A percentile compares a stretch with the other conserved stretches of the same genome.
Evolutionary conservation across 2,113 vertebrate genomes (phyloP).

Genomic region (Tinamus guttatus): DNA sequence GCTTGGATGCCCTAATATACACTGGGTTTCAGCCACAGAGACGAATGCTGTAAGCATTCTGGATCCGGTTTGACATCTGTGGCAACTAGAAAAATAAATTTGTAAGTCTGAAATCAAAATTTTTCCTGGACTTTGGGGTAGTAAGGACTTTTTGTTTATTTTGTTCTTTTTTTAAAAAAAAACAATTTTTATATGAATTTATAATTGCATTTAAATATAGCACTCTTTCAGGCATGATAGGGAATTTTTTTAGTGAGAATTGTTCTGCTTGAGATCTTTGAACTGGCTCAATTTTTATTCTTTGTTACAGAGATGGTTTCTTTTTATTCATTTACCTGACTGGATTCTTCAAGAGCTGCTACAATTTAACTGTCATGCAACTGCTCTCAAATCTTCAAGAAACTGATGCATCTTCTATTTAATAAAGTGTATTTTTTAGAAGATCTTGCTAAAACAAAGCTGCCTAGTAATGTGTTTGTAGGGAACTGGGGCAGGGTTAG

Average conservation of each 20-base stretch:
- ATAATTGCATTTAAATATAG: not conserved
- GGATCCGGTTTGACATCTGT: accelerated
- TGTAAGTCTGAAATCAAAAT: not conserved
- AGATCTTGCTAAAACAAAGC: not conserved
- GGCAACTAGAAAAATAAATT: not conserved
- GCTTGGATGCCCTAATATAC: not conserved
- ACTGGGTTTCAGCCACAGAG: not conserved
- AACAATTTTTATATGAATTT: not conserved
- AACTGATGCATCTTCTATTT: not conserved
- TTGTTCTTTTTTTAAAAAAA: not conserved
- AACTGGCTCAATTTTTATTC: not conserved
- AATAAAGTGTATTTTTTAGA: not conserved
- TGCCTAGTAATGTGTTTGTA: not conserved
- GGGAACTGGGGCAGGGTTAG: no score
- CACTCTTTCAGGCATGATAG: not conserved
- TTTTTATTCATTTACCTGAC: not conserved
- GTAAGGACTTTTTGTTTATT: not conserved
- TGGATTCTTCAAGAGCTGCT: not conserved
- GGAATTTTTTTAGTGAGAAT: not conserved
- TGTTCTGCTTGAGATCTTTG: not conserved
- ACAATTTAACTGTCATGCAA: not conserved
- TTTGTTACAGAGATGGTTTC: not conserved
- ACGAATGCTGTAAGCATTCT: not conserved
- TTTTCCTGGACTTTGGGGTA: not conserved
- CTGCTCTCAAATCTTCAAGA: not conserved